Conservation (phyloP, 92 coral and sea anemone species). For the Paragorgia papillata region DNA sequence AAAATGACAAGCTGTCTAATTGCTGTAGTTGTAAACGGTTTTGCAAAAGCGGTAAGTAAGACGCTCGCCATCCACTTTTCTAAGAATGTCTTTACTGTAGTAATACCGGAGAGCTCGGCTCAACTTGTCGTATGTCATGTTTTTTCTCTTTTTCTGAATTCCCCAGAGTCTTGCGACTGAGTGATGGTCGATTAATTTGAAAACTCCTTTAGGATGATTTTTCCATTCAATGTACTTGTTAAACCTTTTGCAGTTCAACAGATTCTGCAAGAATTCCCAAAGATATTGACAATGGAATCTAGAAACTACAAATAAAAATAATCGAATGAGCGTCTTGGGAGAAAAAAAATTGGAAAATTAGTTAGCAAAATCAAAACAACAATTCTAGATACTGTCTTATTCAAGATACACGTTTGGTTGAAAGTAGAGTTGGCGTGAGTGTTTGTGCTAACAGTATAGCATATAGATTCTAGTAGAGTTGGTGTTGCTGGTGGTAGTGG, state of each 20-base stretch:
- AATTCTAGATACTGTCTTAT: too few relatives aligned
- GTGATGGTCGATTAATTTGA: conserved; percentile 88
- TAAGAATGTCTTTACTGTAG: conserved; percentile 87
- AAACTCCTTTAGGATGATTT: conserved; percentile 84
- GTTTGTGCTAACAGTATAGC: too few relatives aligned
- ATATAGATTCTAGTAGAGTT: too few relatives aligned
- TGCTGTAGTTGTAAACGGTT: conserved; percentile 32
- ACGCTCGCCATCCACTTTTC: conserved; percentile 94
- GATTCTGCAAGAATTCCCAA: conserved; percentile 93
- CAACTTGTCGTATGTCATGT: conserved; percentile 97
- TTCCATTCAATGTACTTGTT: conserved; percentile 89
- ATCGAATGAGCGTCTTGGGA: not conserved
- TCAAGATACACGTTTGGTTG: too few relatives aligned
- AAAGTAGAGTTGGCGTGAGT: too few relatives aligned
- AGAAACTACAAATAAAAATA: conserved; percentile 40
- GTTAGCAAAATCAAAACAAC: too few relatives aligned
- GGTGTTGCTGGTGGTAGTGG: too few relatives aligned
- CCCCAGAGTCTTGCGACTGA: conserved; percentile 97
- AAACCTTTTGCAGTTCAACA: conserved; percentile 67
- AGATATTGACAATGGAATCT: conserved; percentile 79
- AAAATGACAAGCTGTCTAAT: not conserved
- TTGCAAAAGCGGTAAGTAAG: conserved; percentile 90
- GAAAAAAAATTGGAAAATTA: too few relatives aligned
- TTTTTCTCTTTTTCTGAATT: conserved; percentile 80
- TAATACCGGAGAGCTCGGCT: conserved; percentile 96